Conservation (phyloP, 2,888 invertebrate genomes). For the Leucoptera coffeella region DNA sequence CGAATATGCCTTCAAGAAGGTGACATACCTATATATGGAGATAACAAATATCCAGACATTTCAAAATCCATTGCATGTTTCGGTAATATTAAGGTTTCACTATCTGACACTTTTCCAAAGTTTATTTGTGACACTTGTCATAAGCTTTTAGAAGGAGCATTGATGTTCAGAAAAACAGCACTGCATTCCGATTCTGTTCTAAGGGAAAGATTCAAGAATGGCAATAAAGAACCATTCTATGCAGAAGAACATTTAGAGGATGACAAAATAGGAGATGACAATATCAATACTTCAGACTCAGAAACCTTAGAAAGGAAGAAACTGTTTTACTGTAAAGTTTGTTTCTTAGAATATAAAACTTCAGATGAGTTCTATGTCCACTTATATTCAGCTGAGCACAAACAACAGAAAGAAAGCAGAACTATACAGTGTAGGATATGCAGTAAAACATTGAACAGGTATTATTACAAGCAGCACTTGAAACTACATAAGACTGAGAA, state of each 20-base stretch:
- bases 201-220: conserved; percentile 7
- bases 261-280: neutral
- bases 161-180: conserved; percentile 21
- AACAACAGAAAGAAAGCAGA: conserved; percentile 1
- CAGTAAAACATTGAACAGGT: conserved; percentile 5
- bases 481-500: conserved; percentile 5
- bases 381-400: conserved; percentile 2
- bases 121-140: conserved; percentile 20
- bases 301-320: conserved; percentile 2
- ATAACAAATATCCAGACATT: conserved; percentile 3
- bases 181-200: conserved; percentile 13
- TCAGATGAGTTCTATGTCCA: conserved; percentile 4
- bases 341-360: conserved; percentile 1
- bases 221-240: neutral
- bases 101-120: conserved; percentile 19
- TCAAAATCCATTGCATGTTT: neutral
- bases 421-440: conserved; percentile 6
- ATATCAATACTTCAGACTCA: conserved; percentile 2
- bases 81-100: conserved; percentile 6
- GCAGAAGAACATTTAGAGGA: conserved; percentile 1
- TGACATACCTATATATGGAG: conserved; percentile 11
- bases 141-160: conserved; percentile 18
- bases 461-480: conserved; percentile 6
- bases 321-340: conserved; percentile 3
- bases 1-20: conserved; percentile 11